Evolutionary conservation across 2,113 vertebrate species (phyloP).

Genomic region (Pelecanus crispus): DNA sequence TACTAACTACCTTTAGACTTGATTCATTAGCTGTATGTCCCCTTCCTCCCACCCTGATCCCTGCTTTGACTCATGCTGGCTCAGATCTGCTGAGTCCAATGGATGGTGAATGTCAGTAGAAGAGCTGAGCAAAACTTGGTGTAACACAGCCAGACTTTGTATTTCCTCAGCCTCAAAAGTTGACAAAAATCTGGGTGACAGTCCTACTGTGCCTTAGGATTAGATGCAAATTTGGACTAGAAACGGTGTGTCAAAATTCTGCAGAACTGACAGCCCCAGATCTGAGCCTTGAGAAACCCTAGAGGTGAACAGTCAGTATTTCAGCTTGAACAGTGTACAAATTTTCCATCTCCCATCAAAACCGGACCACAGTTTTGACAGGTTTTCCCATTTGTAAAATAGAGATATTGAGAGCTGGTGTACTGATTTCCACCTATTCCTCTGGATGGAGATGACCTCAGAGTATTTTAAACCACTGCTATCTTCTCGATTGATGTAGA

Average conservation of each 20-base stretch:
- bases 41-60: neutral
- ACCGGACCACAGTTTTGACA: neutral
- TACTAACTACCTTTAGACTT: neutral
- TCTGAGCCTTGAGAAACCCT: neutral
- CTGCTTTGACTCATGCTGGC: neutral
- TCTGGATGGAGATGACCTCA: neutral
- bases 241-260: neutral
- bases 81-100: neutral
- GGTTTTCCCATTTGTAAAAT: neutral
- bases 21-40: neutral
- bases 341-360: neutral
- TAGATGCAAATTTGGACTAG: neutral
- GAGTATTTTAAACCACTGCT: neutral
- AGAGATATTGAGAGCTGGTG: neutral
- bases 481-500: rapidly evolving
- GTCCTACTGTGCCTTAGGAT: neutral
- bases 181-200: neutral
- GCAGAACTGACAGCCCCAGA: neutral
- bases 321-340: neutral
- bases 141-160: neutral
- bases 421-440: neutral
- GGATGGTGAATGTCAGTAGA: neutral
- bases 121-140: neutral
- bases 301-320: neutral
- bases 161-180: neutral